These are phyloP conservation scores for Limnodromus scolopaceus DNA, from an alignment of 2,797 vertebrate genomes.

Conservation along the genomic window DNA sequence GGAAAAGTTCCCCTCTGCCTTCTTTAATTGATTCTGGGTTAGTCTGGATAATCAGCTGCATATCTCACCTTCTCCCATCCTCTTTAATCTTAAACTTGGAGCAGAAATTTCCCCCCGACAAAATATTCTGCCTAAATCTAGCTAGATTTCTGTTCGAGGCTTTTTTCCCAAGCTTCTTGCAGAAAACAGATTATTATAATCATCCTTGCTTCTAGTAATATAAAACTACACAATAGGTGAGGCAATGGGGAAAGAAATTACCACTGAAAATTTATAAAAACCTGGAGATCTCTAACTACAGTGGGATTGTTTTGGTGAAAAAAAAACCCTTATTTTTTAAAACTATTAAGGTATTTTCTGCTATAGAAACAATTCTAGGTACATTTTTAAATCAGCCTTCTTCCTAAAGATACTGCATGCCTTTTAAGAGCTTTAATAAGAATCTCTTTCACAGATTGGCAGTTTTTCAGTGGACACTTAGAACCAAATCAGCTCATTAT, in stretches of 20 bases:
- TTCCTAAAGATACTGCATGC: not conserved
- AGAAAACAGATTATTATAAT: not conserved
- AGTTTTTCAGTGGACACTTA: not conserved
- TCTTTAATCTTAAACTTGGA: not conserved
- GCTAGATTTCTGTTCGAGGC: not conserved
- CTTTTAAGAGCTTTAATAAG: not conserved
- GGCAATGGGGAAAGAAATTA: not conserved
- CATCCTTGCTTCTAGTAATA: not conserved
- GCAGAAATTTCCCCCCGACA: not conserved
- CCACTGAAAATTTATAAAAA: not conserved
- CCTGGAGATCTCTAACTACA: not conserved
- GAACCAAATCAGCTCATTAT: not conserved
- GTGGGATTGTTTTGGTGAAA: not conserved
- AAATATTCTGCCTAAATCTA: not conserved
- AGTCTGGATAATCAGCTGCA: not conserved
- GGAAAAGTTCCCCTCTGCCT: not conserved
- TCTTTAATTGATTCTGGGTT: not conserved
- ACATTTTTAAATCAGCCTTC: not conserved
- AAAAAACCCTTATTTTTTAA: accelerated
- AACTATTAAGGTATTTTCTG: not conserved
- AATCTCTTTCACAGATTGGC: not conserved
- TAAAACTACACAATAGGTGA: not conserved
- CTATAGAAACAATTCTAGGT: not conserved
- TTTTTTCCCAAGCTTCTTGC: not conserved
- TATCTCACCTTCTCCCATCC: not conserved